Base-by-base conservation (phyloP, 2,888 invertebrate species). In the Myathropa florea region DNA sequence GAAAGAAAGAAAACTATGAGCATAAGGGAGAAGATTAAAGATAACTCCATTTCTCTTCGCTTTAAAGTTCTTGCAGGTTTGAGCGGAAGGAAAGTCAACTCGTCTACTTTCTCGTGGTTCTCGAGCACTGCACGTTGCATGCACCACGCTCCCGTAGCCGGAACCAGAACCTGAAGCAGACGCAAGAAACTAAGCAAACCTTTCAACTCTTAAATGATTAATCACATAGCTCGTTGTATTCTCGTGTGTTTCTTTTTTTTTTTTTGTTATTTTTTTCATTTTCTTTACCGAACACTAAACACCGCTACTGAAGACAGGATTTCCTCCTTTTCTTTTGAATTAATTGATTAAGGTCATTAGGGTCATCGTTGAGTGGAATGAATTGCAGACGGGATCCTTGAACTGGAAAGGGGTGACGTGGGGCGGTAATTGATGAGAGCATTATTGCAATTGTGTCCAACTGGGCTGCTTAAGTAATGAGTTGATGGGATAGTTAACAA, bases 161-260 rank as follows among this genome's bases (percentile, higher is more conserved):
- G 53, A 55, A 63, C 18, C 26, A 21, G 64, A 57, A 67, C n/a
- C 18, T 39, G 30, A n/a, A 61, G 60, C 68, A 24, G 23, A 23
- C 33, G 36, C 33, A 60, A 67, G 63, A 59, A 30, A 70, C 70
- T 70, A 76, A 81, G 64, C 70, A 81, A 81, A 81, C 81, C 68
- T 76, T 81, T 81, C 70, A 64, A 70, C 75, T 70, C 64, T 81
- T 81, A 81, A 81, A 81, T 81, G 81, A 81, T 81, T 81, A 75
- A 81, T 76, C 75, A 70, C 70, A 70, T 70, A 75, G 73, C 57
- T 57, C 24, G 12, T 57, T 57, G 57, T 57, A 23, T 23, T 57
- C 24, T 57, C 7, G 23, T 24, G 57, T 24, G 10, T 36, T 64
- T 57, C 10, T 30, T 63, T 59, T 57, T 4, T 60, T 30, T 30